Conservation (phyloP, 2,113 vertebrate genomes). For the Hypomesus transpacificus region DNA sequence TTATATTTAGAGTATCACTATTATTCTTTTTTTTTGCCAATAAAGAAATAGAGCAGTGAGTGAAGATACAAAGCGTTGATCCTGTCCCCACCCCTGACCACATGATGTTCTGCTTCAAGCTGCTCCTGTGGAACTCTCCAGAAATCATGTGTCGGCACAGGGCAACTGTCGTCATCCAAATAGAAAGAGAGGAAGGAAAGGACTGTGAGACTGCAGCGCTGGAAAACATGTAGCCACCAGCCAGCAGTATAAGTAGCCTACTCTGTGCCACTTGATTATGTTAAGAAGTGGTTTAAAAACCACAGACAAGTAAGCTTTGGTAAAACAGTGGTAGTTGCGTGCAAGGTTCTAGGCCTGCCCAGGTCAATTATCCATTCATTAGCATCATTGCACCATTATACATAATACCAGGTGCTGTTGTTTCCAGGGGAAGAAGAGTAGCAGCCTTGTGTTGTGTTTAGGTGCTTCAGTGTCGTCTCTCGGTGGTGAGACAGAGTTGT, state of each 20-base stretch:
- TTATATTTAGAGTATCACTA: not conserved
- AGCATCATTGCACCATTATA: not conserved
- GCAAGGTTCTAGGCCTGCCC: too few species aligned
- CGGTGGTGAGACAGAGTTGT: conserved; percentile 45
- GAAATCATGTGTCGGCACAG: conserved; percentile 61
- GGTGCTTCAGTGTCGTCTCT: conserved; percentile 2
- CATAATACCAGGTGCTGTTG: too few species aligned
- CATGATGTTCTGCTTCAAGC: conserved; percentile 38
- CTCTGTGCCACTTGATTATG: too few species aligned
- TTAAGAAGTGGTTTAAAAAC: too few species aligned
- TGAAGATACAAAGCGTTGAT: not conserved
- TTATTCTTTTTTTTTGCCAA: too few species aligned
- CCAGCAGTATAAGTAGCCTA: too few species aligned
- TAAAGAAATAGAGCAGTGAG: too few species aligned
- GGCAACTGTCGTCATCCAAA: conserved; percentile 45
- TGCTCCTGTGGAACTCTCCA: conserved; percentile 47
- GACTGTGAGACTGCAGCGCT: conserved; percentile 64
- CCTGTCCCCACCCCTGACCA: conserved; percentile 1
- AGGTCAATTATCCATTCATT: not conserved
- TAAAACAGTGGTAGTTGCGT: not conserved
- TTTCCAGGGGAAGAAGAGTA: not conserved
- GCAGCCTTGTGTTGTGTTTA: not conserved
- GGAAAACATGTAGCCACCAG: conserved; percentile 44
- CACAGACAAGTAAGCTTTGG: not conserved
- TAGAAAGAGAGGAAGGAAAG: conserved; percentile 50